Percentiles rank a stretch among this genome's conserved stretches.
These are phyloP conservation scores for Alcedo atthis DNA, from an alignment of 2,797 vertebrate species.

Conservation along the genomic window DNA sequence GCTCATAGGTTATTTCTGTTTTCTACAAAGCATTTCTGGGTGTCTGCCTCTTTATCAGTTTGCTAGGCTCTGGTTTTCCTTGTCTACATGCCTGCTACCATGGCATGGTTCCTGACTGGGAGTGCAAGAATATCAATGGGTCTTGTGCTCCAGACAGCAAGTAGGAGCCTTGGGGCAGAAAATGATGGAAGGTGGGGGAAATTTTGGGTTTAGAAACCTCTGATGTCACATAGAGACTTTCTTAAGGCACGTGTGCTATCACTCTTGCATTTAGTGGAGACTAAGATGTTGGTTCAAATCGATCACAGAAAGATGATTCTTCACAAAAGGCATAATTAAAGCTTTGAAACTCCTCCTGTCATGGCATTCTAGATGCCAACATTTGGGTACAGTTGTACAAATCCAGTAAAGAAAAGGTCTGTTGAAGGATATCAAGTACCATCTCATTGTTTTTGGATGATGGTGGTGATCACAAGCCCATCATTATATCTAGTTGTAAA, in stretches of 20 bases:
- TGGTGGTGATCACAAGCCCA: not conserved
- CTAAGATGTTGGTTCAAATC: not conserved
- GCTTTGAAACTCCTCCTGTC: not conserved
- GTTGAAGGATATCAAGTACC: not conserved
- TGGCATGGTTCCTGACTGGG: not conserved
- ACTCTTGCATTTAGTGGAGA: not conserved
- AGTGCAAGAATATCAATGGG: not conserved
- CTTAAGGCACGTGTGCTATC: not conserved
- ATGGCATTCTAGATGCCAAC: fast-evolving
- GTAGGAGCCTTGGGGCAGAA: not conserved
- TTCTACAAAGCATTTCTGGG: not conserved
- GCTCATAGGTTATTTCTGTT: not conserved
- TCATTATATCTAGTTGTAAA: not conserved
- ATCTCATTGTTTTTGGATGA: not conserved
- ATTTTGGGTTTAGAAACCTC: not conserved
- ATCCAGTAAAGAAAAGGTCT: not conserved
- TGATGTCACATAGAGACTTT: not conserved
- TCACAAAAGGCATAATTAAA: not conserved
- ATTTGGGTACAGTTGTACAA: not conserved
- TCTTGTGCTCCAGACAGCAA: not conserved
- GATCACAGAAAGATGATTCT: not conserved
- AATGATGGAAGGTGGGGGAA: not conserved
- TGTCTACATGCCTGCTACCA: not conserved
- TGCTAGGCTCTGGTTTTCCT: not conserved
- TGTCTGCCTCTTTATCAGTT: not conserved